phyloP scores from a whole-genome alignment of 1,140 invertebrate species.

The Drosophila ironensis region DNA sequence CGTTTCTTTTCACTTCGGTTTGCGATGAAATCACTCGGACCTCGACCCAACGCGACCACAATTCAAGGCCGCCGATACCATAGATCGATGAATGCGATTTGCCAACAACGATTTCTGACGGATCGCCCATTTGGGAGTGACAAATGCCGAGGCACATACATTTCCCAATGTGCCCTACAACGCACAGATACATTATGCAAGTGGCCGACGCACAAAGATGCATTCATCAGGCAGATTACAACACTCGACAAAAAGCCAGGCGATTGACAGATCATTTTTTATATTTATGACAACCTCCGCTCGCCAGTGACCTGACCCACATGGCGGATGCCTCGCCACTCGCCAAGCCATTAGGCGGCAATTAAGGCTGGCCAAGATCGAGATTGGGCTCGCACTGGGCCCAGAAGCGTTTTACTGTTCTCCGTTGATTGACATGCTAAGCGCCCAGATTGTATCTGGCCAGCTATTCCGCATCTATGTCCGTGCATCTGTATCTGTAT shows the following conservation, averaged over 20 bases:
- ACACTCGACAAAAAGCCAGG: not conserved
- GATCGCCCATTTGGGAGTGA: slow-evolving; percentile 12
- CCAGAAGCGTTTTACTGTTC: slow-evolving; percentile 67
- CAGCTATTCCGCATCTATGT: not conserved
- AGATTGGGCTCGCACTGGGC: slow-evolving; percentile 28
- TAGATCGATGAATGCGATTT: slow-evolving; percentile 27
- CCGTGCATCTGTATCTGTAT: slow-evolving; percentile 27
- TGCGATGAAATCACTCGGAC: slow-evolving; percentile 66
- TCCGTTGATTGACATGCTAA: slow-evolving; percentile 63
- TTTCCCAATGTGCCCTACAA: slow-evolving; percentile 1
- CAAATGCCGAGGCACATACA: slow-evolving; percentile 8
- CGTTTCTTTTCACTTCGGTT: not conserved
- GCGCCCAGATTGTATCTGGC: slow-evolving; percentile 35
- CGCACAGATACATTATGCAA: slow-evolving; percentile 31
- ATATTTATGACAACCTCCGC: slow-evolving; percentile 42
- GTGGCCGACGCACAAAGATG: slow-evolving; percentile 21
- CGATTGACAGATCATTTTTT: slow-evolving; percentile 65
- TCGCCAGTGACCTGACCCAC: slow-evolving; percentile 55
- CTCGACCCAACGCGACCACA: slow-evolving; percentile 35
- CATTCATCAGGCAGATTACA: slow-evolving; percentile 26
- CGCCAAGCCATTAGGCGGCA: slow-evolving; percentile 52
- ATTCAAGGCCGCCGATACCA: slow-evolving; percentile 49
- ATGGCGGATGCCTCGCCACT: slow-evolving; percentile 35
- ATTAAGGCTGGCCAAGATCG: slow-evolving; percentile 59
- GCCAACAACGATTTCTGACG: slow-evolving; percentile 34